These are phyloP conservation scores for Ageneiosus marmoratus DNA, from an alignment of 2,113 vertebrate genomes.

Conservation along the genomic window DNA sequence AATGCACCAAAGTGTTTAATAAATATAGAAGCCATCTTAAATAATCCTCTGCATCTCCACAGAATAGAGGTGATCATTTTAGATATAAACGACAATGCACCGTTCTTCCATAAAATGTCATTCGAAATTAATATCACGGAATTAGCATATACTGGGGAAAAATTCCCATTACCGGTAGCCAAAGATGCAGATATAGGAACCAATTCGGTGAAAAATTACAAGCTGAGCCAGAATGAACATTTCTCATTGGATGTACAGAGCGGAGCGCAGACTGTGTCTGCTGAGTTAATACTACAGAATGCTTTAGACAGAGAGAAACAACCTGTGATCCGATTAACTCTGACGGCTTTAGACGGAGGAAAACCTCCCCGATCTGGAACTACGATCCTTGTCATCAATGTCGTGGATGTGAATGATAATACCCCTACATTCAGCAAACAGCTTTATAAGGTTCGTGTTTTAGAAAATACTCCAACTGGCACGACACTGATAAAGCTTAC, in stretches of 20 bases:
- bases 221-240: constrained; percentile 41
- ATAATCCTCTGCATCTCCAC: constrained; percentile 46
- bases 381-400: constrained; percentile 58
- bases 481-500: constrained; percentile 48
- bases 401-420: constrained; percentile 74
- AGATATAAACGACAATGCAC: constrained; percentile 55
- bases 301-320: constrained; percentile 66
- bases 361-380: constrained; percentile 56
- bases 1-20: constrained; percentile 35
- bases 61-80: constrained; percentile 50
- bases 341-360: constrained; percentile 62
- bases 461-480: constrained; percentile 56
- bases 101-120: constrained; percentile 14
- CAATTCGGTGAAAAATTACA: constrained; percentile 47
- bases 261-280: constrained; percentile 39
- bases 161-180: constrained; percentile 22
- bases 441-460: constrained; percentile 61
- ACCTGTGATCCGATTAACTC: constrained; percentile 44
- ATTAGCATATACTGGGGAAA: constrained; percentile 20
- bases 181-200: constrained; percentile 36
- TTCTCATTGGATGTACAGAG: constrained; percentile 51
- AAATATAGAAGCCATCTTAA: constrained; percentile 45
- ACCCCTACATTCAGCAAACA: constrained; percentile 62
- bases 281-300: constrained; percentile 57
- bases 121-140: constrained; percentile 33